phyloP scores from a whole-genome alignment of 1,140 invertebrate species.

The Sminthurinus signatus region DNA sequence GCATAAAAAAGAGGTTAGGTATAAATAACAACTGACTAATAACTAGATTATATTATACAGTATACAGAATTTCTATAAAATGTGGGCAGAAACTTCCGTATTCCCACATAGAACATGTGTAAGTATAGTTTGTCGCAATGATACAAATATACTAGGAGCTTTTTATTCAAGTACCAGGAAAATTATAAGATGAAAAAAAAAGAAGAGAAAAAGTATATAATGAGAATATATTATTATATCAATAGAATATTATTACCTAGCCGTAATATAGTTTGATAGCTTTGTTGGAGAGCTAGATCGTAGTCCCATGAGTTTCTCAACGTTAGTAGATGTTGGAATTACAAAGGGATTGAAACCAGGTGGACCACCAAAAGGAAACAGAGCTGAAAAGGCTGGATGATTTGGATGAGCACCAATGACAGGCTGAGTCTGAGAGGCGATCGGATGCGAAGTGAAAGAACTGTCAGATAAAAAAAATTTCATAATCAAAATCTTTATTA shows the following conservation, averaged over 20 bases:
- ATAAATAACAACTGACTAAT: too few species aligned
- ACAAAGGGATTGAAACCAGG: conserved; percentile 25
- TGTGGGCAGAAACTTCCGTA: too few species aligned
- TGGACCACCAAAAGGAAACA: conserved; percentile 26
- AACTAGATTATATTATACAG: too few species aligned
- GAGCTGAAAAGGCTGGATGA: conserved; percentile 20
- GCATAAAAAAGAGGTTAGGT: too few species aligned
- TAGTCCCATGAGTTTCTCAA: conserved; percentile 25
- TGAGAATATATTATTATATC: background rate
- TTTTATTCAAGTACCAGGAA: too few species aligned
- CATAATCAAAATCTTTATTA: too few species aligned
- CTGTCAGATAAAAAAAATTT: conserved; percentile 20
- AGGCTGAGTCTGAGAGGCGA: conserved; percentile 14
- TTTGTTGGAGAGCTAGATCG: conserved; percentile 24
- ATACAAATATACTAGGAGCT: too few species aligned
- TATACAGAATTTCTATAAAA: too few species aligned
- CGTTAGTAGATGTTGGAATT: conserved; percentile 22
- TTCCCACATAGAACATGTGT: too few species aligned
- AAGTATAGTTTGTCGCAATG: too few species aligned
- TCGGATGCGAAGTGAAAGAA: conserved; percentile 24
- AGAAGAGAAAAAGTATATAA: too few species aligned
- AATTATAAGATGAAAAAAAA: conserved; percentile 1
- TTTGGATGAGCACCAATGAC: conserved; percentile 7
- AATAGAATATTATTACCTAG: conserved; percentile 9
- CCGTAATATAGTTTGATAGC: conserved; percentile 17